Conservation (phyloP, 2,113 vertebrate species). For the Poeciliopsis occidentalis region DNA sequence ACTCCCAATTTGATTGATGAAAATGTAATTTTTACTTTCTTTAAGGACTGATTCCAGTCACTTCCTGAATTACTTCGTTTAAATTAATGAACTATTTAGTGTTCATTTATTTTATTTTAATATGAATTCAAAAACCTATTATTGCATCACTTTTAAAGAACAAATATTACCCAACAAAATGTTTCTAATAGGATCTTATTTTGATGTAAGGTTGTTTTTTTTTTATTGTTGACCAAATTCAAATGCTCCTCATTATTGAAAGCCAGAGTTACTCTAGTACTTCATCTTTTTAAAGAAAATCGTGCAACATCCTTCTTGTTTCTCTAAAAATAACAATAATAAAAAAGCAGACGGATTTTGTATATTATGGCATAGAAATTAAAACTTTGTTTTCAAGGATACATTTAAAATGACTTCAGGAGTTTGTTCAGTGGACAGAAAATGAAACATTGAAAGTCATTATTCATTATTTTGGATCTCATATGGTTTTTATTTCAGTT, state of each 20-base stretch:
- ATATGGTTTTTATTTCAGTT: neutral
- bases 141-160: neutral
- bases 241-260: neutral
- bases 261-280: neutral
- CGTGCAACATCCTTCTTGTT: neutral
- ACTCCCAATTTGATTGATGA: too few species aligned
- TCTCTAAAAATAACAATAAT: neutral
- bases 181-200: slow-evolving; percentile 10
- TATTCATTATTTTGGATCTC: neutral
- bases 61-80: too few species aligned
- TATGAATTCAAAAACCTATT: neutral
- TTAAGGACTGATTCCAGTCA: too few species aligned
- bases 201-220: neutral
- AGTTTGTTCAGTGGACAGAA: neutral
- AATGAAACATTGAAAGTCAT: neutral
- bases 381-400: neutral
- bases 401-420: neutral
- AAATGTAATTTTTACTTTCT: too few species aligned
- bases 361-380: slow-evolving; percentile 23
- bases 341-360: slow-evolving; percentile 2
- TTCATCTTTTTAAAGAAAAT: neutral
- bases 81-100: too few species aligned
- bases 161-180: neutral
- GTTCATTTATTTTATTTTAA: neutral
- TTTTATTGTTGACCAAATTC: neutral